Evolutionary conservation across 2,113 vertebrate genomes (phyloP).

Genomic region (Cyphomyrus discorhynchus): DNA sequence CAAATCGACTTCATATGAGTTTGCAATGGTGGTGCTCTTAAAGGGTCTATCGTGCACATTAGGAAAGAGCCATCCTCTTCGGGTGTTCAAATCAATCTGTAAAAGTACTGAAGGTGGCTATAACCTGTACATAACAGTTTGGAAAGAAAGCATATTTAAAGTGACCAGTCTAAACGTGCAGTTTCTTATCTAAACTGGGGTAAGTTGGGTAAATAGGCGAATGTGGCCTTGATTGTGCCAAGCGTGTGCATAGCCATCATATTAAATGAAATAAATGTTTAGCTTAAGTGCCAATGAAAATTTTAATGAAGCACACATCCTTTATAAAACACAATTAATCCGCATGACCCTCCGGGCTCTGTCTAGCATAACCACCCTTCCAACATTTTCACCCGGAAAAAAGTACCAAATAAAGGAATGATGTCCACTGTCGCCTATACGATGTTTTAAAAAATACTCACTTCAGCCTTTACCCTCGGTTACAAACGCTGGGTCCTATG

Average conservation of each 20-base stretch:
- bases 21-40: background rate
- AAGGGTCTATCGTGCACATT: background rate
- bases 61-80: background rate
- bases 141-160: background rate
- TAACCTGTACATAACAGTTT: background rate
- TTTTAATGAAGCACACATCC: background rate
- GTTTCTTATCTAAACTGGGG: background rate
- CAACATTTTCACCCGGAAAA: slow-evolving; percentile 33
- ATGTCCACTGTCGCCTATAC: background rate
- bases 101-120: background rate
- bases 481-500: slow-evolving; percentile 26
- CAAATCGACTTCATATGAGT: background rate
- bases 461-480: slow-evolving; percentile 26
- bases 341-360: slow-evolving; percentile 9
- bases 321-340: slow-evolving; percentile 24
- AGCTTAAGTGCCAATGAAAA: background rate
- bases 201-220: background rate
- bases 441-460: slow-evolving; percentile 47
- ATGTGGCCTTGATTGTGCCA: background rate
- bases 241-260: background rate
- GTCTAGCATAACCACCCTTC: slow-evolving; percentile 27
- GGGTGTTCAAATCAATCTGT: background rate
- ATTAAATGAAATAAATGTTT: background rate
- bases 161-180: background rate
- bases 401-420: slow-evolving; percentile 25